Base-by-base conservation (phyloP, 2,797 vertebrate species). In the Typhlichthys eigenmanni region DNA sequence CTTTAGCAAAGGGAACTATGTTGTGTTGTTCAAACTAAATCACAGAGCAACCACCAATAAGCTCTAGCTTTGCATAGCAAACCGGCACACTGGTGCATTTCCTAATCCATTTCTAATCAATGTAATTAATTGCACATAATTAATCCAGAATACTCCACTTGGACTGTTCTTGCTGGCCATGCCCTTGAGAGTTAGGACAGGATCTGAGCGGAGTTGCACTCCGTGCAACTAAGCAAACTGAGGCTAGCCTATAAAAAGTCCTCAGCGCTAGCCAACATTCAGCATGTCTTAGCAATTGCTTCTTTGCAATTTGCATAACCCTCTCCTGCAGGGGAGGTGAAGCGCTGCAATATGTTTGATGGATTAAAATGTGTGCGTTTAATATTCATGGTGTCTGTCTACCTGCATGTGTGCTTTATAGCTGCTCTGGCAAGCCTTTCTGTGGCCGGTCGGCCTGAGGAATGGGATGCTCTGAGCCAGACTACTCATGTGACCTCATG, bases 401-500 rank as follows among this genome's bases (percentile, higher is more conserved):
- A 62, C 71, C 56, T 72, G 72, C 72, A 64, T 64, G 55, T 56
- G 71, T 75, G 68, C 66, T 62, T 67, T 64, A 19, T 47, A 59
- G 62, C 57, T 72, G 55, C 69, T 70, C 77, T 85, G 80, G 82
- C 82, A 32, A 57, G 68, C 52, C 56, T 78, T 50, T 58, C 65
- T 24, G 53, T 71, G 0, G 67, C 78, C 84, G 55, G 78, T 66
- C 77, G 81, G 76, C 59, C 74, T 65, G 62, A 53, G 62, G 51
- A 81, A 64, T 74, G 63, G 60, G 43, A 60, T 48, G 69, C 46
- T 72, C 68, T 69, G 56, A 50, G 78, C 76, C 79, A 62, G 66
- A 59, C 74, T 80, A 81, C 76, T 81, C 75, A 57, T 75, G 75
- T 89, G 86, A 82, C 86, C 82, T 83, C 79, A 66, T 83, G 68